These are phyloP conservation scores for Lepus europaeus DNA, from an alignment of 2,113 vertebrate species.

Conservation along the genomic window DNA sequence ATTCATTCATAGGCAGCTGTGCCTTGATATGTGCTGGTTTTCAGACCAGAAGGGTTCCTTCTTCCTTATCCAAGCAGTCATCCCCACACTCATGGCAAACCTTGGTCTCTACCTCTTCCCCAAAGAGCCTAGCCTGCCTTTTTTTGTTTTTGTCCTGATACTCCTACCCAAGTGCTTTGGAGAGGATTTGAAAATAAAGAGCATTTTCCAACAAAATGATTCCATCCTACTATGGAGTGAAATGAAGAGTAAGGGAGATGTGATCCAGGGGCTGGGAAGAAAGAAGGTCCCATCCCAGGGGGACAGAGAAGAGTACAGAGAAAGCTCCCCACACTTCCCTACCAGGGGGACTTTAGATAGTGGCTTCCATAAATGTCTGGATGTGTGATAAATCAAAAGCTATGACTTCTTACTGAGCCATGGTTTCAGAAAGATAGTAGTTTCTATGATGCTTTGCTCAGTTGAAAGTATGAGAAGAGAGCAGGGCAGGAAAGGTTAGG, in stretches of 20 bases:
- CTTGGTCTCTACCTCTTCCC: not conserved
- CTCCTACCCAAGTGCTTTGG: not conserved
- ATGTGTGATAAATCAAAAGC: not conserved
- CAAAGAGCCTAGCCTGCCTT: not conserved
- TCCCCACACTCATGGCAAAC: too few relatives aligned
- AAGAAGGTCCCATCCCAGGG: accelerated
- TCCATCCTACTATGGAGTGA: not conserved
- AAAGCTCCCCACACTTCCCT: not conserved
- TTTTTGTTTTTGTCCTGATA: too few relatives aligned
- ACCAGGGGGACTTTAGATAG: not conserved
- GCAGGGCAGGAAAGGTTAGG: not conserved
- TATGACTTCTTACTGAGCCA: not conserved
- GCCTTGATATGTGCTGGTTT: not conserved
- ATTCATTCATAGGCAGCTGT: not conserved
- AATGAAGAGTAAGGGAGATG: not conserved
- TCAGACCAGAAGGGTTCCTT: not conserved
- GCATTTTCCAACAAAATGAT: slow-evolving; percentile 9
- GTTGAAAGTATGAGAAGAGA: not conserved
- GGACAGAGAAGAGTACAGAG: accelerated
- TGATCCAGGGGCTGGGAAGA: not conserved
- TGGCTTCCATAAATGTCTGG: not conserved
- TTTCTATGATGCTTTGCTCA: not conserved
- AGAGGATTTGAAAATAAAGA: not conserved
- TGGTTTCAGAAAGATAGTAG: not conserved
- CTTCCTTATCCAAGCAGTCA: too few relatives aligned